Evolutionary conservation across 2,888 invertebrate genomes (phyloP), one percentile per base, ranked within the genome.

Genomic region (Pyrrhosoma nymphula): DNA sequence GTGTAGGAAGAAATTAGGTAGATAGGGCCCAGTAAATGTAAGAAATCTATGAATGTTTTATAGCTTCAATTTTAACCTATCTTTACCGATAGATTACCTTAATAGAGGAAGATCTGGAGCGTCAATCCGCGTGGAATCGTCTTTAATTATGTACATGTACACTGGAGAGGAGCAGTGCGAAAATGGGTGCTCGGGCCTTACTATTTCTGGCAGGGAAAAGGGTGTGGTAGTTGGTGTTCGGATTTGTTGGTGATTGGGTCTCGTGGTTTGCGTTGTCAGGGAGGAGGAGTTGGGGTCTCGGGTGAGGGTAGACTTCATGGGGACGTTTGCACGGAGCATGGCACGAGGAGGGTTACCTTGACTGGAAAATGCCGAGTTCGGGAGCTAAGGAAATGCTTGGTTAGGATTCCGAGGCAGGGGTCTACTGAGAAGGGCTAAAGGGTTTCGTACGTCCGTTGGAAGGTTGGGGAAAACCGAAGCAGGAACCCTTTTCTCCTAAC

Each of bases 201-300:
- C 14, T 23, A 56, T 18, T 47, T 10, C 56, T 20, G 89, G 89
- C 89, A n/a, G 26, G 89, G 23, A n/a, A 26, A 55, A 55, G 56
- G 89, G 56, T 26, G 8, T 55, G 35, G n/a, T 47, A 39, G 47
- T 39, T 18, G 88, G 39, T 47, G 89, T 35, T 26, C 56, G n/a
- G 89, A 89, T 89, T 89, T 56, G 89, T 47, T 89, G 89, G 55
- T 56, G 89, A 88, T 88, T 39, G 26, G 88, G 47, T 20, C 89
- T n/a, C 26, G 89, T 89, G 89, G 89, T n/a, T 89, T 35, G 47
- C 26, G 55, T 47, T 26, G 8, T 16, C n/a, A n/a, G n/a, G 23
- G n/a, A 89, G 23, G n/a, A 89, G 26, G 89, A 89, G 14, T 47
- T 20, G 56, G 55, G 18, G 89, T 16, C n/a, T 20, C 10, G 89